These are phyloP conservation scores for Trichechus manatus DNA, from an alignment of 2,113 vertebrate species.

Conservation along the genomic window DNA sequence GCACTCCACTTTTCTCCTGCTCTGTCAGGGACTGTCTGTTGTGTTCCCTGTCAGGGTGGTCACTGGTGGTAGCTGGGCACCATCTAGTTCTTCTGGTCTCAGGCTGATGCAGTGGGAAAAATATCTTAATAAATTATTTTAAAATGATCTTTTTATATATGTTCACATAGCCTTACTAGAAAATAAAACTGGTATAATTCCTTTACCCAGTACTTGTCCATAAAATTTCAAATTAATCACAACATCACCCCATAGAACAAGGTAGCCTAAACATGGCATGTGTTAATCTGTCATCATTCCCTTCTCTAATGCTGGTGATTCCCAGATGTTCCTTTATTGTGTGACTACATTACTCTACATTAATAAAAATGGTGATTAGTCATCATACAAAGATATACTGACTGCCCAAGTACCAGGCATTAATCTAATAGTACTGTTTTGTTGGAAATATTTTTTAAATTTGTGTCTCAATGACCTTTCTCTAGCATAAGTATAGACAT, in stretches of 20 bases:
- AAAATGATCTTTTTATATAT: constrained; percentile 33
- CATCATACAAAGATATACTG: not conserved
- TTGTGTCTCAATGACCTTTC: constrained; percentile 18
- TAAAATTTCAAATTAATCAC: constrained; percentile 36
- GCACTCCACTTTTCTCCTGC: too few relatives aligned
- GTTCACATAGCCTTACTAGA: not conserved
- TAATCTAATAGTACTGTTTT: constrained; percentile 42
- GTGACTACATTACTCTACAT: not conserved
- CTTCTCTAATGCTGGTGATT: not conserved
- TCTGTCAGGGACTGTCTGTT: too few relatives aligned
- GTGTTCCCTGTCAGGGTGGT: too few relatives aligned
- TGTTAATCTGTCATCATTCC: not conserved
- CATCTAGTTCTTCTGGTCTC: too few relatives aligned
- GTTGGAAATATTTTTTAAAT: not conserved
- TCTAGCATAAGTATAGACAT: not conserved
- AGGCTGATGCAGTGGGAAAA: too few relatives aligned
- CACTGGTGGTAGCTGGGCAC: too few relatives aligned
- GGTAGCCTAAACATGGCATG: not conserved
- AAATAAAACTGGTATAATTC: not conserved
- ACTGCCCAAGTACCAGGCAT: not conserved
- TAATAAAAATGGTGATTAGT: constrained; percentile 40
- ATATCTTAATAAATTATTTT: not conserved
- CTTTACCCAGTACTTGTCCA: not conserved
- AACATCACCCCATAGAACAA: not conserved
- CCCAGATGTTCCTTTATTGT: not conserved